Evolutionary conservation across 2,113 vertebrate species (phyloP).

Genomic region (Hymenochirus boettgeri): DNA sequence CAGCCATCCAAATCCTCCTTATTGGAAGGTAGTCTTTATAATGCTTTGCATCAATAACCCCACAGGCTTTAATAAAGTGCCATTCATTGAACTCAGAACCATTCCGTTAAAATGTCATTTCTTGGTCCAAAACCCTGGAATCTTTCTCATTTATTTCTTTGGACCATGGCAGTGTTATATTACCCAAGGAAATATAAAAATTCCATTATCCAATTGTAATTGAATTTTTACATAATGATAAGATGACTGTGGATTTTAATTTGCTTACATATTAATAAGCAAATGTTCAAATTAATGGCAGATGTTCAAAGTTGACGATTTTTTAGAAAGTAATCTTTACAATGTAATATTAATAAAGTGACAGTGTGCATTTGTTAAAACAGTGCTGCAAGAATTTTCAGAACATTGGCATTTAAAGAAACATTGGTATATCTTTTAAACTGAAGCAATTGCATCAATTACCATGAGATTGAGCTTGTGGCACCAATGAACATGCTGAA

Average conservation of each 20-base stretch:
- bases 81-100: constrained; percentile 32
- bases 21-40: constrained; percentile 27
- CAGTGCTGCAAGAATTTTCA: too few relatives aligned
- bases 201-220: constrained; percentile 20
- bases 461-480: too few relatives aligned
- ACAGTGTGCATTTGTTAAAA: too few relatives aligned
- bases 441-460: too few relatives aligned
- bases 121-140: constrained; percentile 27
- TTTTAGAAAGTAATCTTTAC: too few relatives aligned
- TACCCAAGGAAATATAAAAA: constrained; percentile 15
- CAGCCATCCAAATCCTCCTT: constrained; percentile 3
- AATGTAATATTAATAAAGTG: too few relatives aligned
- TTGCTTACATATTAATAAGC: constrained; percentile 16
- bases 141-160: constrained; percentile 23
- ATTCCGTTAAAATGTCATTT: constrained; percentile 39
- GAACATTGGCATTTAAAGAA: too few relatives aligned
- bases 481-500: too few relatives aligned
- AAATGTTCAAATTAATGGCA: too few relatives aligned
- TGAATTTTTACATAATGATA: constrained; percentile 18
- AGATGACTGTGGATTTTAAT: constrained; percentile 24
- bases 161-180: constrained; percentile 32
- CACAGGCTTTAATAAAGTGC: constrained; percentile 28
- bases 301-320: too few relatives aligned
- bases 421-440: too few relatives aligned
- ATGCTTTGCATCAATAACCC: constrained; percentile 31